These are phyloP conservation scores for Germaria angustata DNA, from an alignment of 2,888 invertebrate species.

Conservation along the genomic window DNA sequence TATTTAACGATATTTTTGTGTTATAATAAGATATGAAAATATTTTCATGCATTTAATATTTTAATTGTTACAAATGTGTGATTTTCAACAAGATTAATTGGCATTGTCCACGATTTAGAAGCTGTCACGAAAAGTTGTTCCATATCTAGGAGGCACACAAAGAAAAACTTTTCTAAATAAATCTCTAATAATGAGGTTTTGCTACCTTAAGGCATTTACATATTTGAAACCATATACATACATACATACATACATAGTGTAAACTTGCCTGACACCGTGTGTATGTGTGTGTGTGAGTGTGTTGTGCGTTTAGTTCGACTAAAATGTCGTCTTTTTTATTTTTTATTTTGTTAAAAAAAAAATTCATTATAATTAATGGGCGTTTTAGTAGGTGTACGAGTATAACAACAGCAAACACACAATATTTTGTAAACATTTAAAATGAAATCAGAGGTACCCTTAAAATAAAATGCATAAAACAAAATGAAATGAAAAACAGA, in stretches of 20 bases:
- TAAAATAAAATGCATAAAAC: conserved; percentile 30
- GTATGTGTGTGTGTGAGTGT: background rate
- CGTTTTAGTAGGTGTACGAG: conserved; percentile 67
- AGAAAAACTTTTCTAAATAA: conserved; percentile 15
- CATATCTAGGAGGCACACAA: background rate
- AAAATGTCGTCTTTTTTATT: conserved; percentile 49
- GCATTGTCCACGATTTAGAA: conserved; percentile 70
- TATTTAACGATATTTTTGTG: background rate
- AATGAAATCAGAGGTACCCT: conserved; percentile 34
- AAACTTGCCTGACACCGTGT: background rate
- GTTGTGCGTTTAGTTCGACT: background rate
- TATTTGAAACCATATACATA: too few species aligned
- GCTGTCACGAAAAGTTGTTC: conserved; percentile 4
- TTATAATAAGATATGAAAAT: conserved; percentile 58
- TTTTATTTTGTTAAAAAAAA: conserved; percentile 14
- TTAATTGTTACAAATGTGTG: conserved; percentile 70
- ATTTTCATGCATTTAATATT: conserved; percentile 29
- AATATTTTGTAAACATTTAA: conserved; percentile 47
- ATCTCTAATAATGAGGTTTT: conserved; percentile 30
- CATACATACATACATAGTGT: conserved; percentile 9
- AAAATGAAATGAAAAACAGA: conserved; percentile 49
- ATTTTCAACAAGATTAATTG: conserved; percentile 74
- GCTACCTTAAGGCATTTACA: conserved; percentile 33
- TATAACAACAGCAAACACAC: conserved; percentile 38
- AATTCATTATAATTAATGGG: conserved; percentile 66